Percentiles rank a stretch among this genome's conserved stretches.
Conservation (phyloP, 92 coral and sea anemone species). For the Zoanthus gigantus region DNA sequence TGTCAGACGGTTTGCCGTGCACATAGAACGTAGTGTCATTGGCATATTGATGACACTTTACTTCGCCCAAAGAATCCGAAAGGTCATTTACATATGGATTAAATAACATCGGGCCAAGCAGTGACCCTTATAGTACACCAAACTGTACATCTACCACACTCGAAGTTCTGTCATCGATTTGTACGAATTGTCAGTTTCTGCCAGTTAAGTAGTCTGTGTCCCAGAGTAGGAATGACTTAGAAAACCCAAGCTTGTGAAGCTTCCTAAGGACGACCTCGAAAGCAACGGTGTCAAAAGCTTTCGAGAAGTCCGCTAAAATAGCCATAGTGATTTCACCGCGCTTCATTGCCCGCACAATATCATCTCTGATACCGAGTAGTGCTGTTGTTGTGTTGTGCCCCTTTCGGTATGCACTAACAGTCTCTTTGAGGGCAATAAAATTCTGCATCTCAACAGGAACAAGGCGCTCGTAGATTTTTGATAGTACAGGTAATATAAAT, state of each 20-base stretch:
- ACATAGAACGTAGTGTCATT: slow-evolving; percentile 44
- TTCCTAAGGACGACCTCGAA: neutral
- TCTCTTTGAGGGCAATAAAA: neutral
- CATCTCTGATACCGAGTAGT: neutral
- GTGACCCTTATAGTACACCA: neutral
- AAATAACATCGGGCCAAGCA: slow-evolving; percentile 29
- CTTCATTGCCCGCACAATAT: neutral
- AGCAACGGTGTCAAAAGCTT: slow-evolving; percentile 4
- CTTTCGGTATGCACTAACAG: neutral
- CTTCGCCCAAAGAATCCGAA: slow-evolving; percentile 28
- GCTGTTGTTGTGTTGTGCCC: neutral
- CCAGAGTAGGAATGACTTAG: neutral
- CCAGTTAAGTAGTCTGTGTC: neutral
- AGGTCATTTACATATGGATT: slow-evolving; percentile 49
- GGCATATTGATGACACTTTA: slow-evolving; percentile 42
- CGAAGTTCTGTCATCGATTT: neutral
- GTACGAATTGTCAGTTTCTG: neutral
- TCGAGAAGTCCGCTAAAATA: slow-evolving; percentile 1
- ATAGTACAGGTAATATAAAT: neutral
- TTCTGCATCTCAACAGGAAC: neutral
- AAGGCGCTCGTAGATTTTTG: neutral
- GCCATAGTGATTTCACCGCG: neutral
- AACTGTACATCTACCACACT: neutral
- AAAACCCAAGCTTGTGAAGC: neutral
- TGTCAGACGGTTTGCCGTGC: slow-evolving; percentile 34